Evolutionary conservation across 2,797 vertebrate genomes (phyloP).

Genomic region (Simalia tracyae): DNA sequence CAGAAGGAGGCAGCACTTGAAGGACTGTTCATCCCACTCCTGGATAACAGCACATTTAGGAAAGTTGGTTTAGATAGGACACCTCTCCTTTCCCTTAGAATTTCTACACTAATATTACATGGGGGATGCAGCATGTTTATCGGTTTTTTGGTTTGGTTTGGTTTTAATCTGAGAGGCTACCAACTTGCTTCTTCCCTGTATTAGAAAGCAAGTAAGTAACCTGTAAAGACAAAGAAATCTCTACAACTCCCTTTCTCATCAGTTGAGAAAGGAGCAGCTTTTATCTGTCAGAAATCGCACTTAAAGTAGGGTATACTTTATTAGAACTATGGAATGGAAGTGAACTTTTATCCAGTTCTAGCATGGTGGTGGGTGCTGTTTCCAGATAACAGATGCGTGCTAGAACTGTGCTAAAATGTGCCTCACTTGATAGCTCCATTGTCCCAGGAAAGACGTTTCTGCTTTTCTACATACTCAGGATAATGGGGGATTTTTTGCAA

Average conservation of each 20-base stretch:
- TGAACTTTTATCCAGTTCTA: neutral
- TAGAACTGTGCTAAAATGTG: neutral
- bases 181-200: neutral
- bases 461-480: neutral
- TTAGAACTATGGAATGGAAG: neutral
- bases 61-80: conserved; percentile 36
- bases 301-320: neutral
- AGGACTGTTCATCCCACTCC: neutral
- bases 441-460: neutral
- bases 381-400: neutral
- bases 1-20: conserved; percentile 33
- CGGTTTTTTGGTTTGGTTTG: neutral
- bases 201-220: neutral
- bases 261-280: neutral
- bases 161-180: fast-evolving
- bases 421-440: neutral
- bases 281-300: neutral
- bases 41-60: conserved; percentile 20
- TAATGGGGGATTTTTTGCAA: neutral
- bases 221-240: neutral
- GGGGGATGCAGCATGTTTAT: conserved; percentile 2
- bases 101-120: conserved; percentile 42
- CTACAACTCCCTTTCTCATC: neutral
- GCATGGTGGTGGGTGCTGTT: neutral
- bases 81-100: neutral